Percentiles rank a stretch among this genome's conserved stretches.
Evolutionary conservation across 2,888 invertebrate species (phyloP).

Genomic region (Fragum sueziense): DNA sequence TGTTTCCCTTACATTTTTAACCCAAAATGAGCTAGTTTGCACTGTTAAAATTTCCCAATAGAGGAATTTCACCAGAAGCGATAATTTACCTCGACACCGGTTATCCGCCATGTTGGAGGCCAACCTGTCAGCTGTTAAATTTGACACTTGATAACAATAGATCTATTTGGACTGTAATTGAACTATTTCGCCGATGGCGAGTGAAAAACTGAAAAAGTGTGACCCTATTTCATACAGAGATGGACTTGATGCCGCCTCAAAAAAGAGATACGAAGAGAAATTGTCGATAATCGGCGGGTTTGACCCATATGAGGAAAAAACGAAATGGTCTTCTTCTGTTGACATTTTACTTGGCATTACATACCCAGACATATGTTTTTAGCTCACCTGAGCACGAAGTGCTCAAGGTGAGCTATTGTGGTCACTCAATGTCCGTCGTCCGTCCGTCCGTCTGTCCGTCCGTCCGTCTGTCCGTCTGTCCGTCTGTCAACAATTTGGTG

Average conservation of each 20-base stretch:
- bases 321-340: conserved; percentile 17
- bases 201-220: neutral
- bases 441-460: too few relatives aligned
- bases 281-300: conserved; percentile 23
- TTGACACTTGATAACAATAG: neutral
- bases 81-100: conserved; percentile 5
- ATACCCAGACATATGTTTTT: conserved; percentile 35
- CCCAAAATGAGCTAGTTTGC: too few relatives aligned
- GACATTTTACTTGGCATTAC: conserved; percentile 23
- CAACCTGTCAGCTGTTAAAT: neutral
- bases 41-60: too few relatives aligned
- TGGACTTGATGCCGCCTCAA: conserved; percentile 16
- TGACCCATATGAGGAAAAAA: conserved; percentile 41
- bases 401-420: too few relatives aligned
- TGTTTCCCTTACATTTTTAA: too few relatives aligned
- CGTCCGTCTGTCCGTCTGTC: too few relatives aligned
- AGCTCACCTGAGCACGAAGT: too few relatives aligned
- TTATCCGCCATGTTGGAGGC: conserved; percentile 32
- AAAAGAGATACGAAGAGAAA: conserved; percentile 38
- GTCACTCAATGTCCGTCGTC: too few relatives aligned
- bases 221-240: conserved; percentile 19
- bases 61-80: conserved; percentile 21
- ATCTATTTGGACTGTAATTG: neutral
- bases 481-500: too few relatives aligned
- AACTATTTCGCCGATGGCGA: neutral